Percentiles rank a stretch among this genome's conserved stretches.
These are phyloP conservation scores for Eremophila alpestris DNA, from an alignment of 2,797 vertebrate species.

Conservation along the genomic window DNA sequence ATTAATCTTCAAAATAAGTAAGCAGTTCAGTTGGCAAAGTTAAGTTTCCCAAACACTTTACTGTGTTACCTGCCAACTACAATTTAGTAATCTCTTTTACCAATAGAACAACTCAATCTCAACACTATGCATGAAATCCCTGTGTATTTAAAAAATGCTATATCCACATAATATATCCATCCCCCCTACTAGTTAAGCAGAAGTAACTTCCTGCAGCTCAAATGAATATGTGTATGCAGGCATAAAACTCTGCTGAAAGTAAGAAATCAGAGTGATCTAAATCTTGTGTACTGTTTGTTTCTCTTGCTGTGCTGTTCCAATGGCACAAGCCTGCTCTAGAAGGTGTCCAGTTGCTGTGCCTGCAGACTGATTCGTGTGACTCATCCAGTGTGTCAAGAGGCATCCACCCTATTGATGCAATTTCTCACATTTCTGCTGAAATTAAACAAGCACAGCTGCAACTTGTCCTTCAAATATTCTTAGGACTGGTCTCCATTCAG, in stretches of 20 bases:
- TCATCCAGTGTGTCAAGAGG: neutral
- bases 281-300: neutral
- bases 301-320: neutral
- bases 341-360: neutral
- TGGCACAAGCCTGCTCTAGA: neutral
- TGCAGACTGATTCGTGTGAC: neutral
- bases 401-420: conserved; percentile 13
- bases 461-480: conserved; percentile 13
- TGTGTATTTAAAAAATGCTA: neutral
- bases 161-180: neutral
- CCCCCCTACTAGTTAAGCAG: neutral
- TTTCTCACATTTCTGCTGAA: conserved; percentile 34
- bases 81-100: neutral
- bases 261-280: neutral
- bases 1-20: neutral
- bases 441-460: conserved; percentile 22
- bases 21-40: neutral
- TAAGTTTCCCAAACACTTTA: neutral
- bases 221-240: neutral
- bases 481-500: neutral
- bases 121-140: neutral
- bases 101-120: neutral
- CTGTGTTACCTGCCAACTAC: neutral
- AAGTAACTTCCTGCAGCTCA: neutral
- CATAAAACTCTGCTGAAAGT: neutral